Percentiles rank a stretch among this genome's conserved stretches.
Evolutionary conservation across 2,888 invertebrate species (phyloP).

Genomic region (Mellilla xanthometata): DNA sequence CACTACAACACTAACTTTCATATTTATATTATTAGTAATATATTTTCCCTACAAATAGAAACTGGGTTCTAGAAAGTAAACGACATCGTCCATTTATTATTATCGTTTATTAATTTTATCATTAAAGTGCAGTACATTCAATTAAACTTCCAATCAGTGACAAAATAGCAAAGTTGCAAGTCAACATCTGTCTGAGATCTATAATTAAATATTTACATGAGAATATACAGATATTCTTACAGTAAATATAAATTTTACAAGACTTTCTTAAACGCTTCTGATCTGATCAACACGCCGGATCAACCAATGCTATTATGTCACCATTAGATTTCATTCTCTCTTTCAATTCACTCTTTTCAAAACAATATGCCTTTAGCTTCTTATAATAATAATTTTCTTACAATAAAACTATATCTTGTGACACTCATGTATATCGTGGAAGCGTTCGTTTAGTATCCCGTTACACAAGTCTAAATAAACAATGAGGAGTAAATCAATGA

Average conservation of each 20-base stretch:
- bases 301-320: slow-evolving; percentile 51
- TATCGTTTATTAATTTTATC: slow-evolving; percentile 76
- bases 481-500: too few species aligned
- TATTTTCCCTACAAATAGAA: too few species aligned
- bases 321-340: slow-evolving; percentile 55
- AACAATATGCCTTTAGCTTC: slow-evolving; percentile 43
- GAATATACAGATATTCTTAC: neutral
- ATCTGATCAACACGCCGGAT: too few species aligned
- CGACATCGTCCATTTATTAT: slow-evolving; percentile 49
- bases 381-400: slow-evolving; percentile 32
- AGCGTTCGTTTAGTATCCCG: slow-evolving; percentile 28
- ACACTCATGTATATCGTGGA: slow-evolving; percentile 33
- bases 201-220: slow-evolving; percentile 48
- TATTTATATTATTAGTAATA: too few species aligned
- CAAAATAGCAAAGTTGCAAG: slow-evolving; percentile 48
- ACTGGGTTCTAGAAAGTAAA: slow-evolving; percentile 40
- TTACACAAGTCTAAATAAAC: slow-evolving; percentile 2
- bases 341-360: slow-evolving; percentile 44
- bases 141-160: slow-evolving; percentile 64
- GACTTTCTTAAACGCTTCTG: too few species aligned
- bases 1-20: too few species aligned
- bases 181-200: slow-evolving; percentile 61
- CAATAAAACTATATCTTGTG: slow-evolving; percentile 33
- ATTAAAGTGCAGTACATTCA: slow-evolving; percentile 71
- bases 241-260: too few species aligned